These are phyloP conservation scores for Synanthedon tipuliformis DNA, from an alignment of 2,888 invertebrate genomes.

Conservation along the genomic window DNA sequence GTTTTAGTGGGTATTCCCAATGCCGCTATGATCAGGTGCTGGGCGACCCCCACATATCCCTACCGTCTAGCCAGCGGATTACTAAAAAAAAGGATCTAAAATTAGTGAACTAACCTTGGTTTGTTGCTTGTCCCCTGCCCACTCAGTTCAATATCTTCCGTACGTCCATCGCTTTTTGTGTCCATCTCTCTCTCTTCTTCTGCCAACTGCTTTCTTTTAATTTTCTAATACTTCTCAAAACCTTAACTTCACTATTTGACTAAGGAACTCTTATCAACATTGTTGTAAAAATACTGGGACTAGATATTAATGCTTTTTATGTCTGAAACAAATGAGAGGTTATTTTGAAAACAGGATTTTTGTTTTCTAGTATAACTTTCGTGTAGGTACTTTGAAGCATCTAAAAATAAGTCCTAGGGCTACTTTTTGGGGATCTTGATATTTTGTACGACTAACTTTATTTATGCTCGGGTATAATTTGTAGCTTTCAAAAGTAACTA, in stretches of 20 bases:
- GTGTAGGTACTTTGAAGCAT: too few relatives aligned
- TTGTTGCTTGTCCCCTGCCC: slow-evolving; percentile 52
- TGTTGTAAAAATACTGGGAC: slow-evolving; percentile 41
- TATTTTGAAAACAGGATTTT: not conserved
- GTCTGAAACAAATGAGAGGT: slow-evolving; percentile 33
- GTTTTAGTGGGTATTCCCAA: too few relatives aligned
- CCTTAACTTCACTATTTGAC: slow-evolving; percentile 10
- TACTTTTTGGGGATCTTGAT: too few relatives aligned
- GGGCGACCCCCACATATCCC: too few relatives aligned
- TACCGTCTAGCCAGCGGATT: too few relatives aligned
- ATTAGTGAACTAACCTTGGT: slow-evolving; percentile 13
- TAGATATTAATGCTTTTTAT: slow-evolving; percentile 31
- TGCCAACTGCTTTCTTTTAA: slow-evolving; percentile 10
- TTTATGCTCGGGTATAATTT: too few relatives aligned
- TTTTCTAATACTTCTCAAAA: slow-evolving; percentile 14
- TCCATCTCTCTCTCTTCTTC: slow-evolving; percentile 38
- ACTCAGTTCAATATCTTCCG: slow-evolving; percentile 58
- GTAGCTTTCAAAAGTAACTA: too few relatives aligned
- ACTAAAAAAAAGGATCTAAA: too few relatives aligned
- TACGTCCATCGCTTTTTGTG: slow-evolving; percentile 40
- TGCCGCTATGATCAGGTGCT: too few relatives aligned
- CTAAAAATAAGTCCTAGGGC: too few relatives aligned
- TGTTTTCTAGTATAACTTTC: too few relatives aligned
- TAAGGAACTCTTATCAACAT: slow-evolving; percentile 53
- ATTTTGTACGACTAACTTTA: too few relatives aligned